Base-by-base conservation (phyloP, 2,888 invertebrate species). In the Endotricha flammealis region DNA sequence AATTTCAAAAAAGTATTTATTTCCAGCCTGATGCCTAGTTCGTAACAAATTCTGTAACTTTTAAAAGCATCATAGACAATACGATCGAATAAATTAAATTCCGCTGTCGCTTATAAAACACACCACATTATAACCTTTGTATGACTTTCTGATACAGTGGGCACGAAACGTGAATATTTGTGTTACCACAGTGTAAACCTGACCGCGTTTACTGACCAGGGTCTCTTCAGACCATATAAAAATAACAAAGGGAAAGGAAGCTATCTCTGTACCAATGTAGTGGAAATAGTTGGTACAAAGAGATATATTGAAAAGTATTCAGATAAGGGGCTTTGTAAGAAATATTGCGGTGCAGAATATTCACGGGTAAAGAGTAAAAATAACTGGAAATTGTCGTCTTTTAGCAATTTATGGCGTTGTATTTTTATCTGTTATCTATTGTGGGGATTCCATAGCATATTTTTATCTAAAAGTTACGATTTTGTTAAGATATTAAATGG, bases 141-240 rank as follows among this genome's bases (percentile, higher is more conserved):
- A 68, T 68, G 73, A 69, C 69, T 79, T 79, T 79, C 77, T 79
- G 79, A 79, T 80, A 80, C 70, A 76, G 63, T 67, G 74, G 52
- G 57, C 75, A 69, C 66, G 54, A 41, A 56, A 49, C 54, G 52
- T 45, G 62, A 64, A 67, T 68, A 69, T 76, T 78, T 75, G 70
- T 64, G 66, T 67, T 57, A 46, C 55, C 52, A 49, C 48, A 46
- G 47, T 63, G 68, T 71, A 65, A 64, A 71, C 72, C 65, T 40
- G 53, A 42, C 48, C 56, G 57, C 56, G n/a, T 60, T 48, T 61
- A 57, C 64, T 56, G 55, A 51, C 53, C 57, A 44, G 44, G 33
- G 44, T 32, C 45, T 42, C 48, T 39, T 16, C 16, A 20, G 8
- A 20, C 20, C 20, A n/a, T n/a, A 20, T 20, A 20, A 20, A 20